Evolutionary conservation across 2,888 invertebrate species (phyloP).

Genomic region (Dicycla oo): DNA sequence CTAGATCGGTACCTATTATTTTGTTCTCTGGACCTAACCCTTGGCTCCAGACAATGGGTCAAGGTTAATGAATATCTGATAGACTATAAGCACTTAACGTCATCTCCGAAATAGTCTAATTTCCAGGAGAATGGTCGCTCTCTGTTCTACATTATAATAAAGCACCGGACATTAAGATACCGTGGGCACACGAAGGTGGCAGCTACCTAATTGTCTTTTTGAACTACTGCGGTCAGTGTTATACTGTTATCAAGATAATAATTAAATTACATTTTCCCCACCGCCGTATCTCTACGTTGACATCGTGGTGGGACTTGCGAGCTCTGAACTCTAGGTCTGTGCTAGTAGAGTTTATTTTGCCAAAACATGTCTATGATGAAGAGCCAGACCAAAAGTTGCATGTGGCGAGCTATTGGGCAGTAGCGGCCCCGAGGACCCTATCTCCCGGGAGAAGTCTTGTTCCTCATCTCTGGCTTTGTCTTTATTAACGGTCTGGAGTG

Average conservation of each 20-base stretch:
- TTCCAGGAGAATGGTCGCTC: constrained; percentile 1
- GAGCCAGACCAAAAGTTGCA: no score
- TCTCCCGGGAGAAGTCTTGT: no score
- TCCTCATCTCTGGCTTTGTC: no score
- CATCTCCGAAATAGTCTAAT: neutral
- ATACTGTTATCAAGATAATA: constrained; percentile 2
- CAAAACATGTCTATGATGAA: no score
- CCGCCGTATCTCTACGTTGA: no score
- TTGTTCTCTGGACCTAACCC: constrained; percentile 5
- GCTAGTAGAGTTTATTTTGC: no score
- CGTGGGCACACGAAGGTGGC: neutral
- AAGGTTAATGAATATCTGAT: constrained; percentile 28
- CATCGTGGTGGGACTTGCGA: no score
- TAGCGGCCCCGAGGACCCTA: no score
- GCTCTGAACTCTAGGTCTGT: no score
- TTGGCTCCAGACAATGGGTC: neutral
- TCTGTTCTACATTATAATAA: neutral
- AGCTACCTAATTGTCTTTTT: constrained; percentile 3
- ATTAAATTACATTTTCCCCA: neutral
- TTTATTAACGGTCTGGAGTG: no score
- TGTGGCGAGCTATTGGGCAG: no score
- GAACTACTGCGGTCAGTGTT: constrained; percentile 1
- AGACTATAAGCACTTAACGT: constrained; percentile 3
- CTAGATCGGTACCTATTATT: constrained; percentile 4
- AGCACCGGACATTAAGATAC: constrained; percentile 18